Evolutionary conservation across 30 jellyfish, hydroid and myxozoan genomes (phyloP), one percentile per base, ranked within the genome.

Genomic region (Chrysaora quinquecirrha): DNA sequence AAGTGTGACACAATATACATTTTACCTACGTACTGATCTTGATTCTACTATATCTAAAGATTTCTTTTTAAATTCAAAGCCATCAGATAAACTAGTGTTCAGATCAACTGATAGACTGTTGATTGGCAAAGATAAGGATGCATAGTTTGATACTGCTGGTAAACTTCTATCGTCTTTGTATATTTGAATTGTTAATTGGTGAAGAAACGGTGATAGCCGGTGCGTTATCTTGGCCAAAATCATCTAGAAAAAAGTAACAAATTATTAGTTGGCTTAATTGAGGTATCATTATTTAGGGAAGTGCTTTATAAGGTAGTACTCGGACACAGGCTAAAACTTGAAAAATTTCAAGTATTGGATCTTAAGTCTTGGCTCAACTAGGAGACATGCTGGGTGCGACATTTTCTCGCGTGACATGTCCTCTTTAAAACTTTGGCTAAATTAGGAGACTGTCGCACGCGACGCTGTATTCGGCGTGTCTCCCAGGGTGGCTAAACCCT

Each of bases 161-260:
- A 69, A 52, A 29, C 92, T 87, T 72, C 96, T 28, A 47, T 87
- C 96, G 43, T 87, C 96, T 74, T 87, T 87, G 67, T 67, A 78
- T 16, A 79, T 87, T 62, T 87, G 96, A n/a, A 87, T 87, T 1
- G 96, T 78, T 16, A 87, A 46, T 61, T 87, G 86, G 30, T 87
- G 92, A 34, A 87, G 76, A 48, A 77, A 87, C 19, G 96, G 96
- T 20, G 93, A 58, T 38, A 87, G 67, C 11, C 89, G 88, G 47
- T 77, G 88, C 0, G 96, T 74, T 74, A 87, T 34, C 48, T 87
- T 85, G 0, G 96, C 96, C 16, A 87, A 87, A 12, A 87, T 87
- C 30, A 87, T 46, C 96, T 87, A 73, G 34, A 74, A 64, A 3
- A 22, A 38, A 38, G 14, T 38, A n/a, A n/a, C n/a, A n/a, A n/a